Base-by-base conservation (phyloP, 2,888 invertebrate genomes). In the Halictus ligatus region DNA sequence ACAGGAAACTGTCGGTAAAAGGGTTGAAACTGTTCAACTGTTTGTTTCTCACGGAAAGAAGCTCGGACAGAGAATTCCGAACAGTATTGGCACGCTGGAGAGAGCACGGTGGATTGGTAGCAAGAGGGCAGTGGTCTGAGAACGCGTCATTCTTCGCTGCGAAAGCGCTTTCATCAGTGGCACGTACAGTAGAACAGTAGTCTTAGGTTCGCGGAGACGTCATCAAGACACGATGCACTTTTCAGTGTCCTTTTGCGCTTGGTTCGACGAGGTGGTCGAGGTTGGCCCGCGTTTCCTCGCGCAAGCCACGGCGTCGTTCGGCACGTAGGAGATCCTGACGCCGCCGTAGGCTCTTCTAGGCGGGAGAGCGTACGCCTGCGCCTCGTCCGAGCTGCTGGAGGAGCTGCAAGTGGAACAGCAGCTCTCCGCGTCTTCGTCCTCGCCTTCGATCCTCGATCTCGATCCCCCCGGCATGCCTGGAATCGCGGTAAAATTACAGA, bases 281-380 rank as follows among this genome's bases (percentile, higher is more conserved):
- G 92, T 89, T 48, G 93, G 90, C 90, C 97, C 96, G 80, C 97
- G 96, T 86, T 97, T 96, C 91, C 97, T 96, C 75, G 98, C 98
- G 93, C 97, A 97, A 82, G 98, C 98, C 75, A 98, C 96, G 8
- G 98, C 98, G 95, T 98, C 98, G 95, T 98, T 98, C 91, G 98
- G 98, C 89, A 99, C 98, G 95, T 99, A 99, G 15, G 98, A 98
- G 92, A 98, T 98, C 90, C 98, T 96, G 21, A 98, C 98, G 67
- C 98, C 98, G 80, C 98, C 98, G 94, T 98, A 98, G 77, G 98
- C 98, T 83, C 98, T 96, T 90, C 98, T 96, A 67, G 98, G 97
- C 6, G 98, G 98, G 92, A 98, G 95, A 86, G 98, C 97, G 95
- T 98, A 98, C 89, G 98, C 98, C 92, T 98, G 97, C 89, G 98